These are phyloP conservation scores for Calameuta pallipes DNA, from an alignment of 2,888 invertebrate genomes.

Conservation along the genomic window DNA sequence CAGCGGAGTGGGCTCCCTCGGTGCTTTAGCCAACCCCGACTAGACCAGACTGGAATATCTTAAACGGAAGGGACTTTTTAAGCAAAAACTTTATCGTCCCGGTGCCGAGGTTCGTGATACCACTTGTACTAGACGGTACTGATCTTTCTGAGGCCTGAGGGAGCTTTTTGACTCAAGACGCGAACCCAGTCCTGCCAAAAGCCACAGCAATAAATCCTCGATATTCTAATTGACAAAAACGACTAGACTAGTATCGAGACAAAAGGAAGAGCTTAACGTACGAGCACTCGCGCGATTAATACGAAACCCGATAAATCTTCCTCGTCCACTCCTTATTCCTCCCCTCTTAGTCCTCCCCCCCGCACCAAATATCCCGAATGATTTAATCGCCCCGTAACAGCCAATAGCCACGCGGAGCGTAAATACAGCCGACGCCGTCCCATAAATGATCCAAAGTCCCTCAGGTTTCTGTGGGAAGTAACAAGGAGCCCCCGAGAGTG, in stretches of 20 bases:
- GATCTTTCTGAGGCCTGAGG: background rate
- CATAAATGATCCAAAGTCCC: background rate
- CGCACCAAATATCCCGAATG: background rate
- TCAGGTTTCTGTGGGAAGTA: background rate
- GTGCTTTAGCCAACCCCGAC: slow-evolving; percentile 46
- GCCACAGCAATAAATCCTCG: slow-evolving; percentile 39
- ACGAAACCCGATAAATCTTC: slow-evolving; percentile 10
- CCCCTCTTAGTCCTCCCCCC: background rate
- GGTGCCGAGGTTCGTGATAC: background rate
- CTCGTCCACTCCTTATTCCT: slow-evolving; percentile 8
- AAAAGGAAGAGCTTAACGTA: slow-evolving; percentile 32
- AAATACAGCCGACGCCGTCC: background rate
- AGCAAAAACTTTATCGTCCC: slow-evolving; percentile 51
- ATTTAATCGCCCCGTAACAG: background rate
- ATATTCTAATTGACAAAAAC: slow-evolving; percentile 49
- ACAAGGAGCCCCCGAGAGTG: slow-evolving; percentile 13
- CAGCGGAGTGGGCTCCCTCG: slow-evolving; percentile 54
- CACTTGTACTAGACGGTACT: background rate
- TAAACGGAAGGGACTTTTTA: slow-evolving; percentile 53
- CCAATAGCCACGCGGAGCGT: background rate
- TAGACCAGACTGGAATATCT: slow-evolving; percentile 59
- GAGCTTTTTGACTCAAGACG: background rate
- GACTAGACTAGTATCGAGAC: slow-evolving; percentile 9
- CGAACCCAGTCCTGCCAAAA: slow-evolving; percentile 28
- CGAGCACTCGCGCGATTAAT: slow-evolving; percentile 45